Conservation (phyloP, 2,797 vertebrate genomes). For the Cottoperca gobio region DNA sequence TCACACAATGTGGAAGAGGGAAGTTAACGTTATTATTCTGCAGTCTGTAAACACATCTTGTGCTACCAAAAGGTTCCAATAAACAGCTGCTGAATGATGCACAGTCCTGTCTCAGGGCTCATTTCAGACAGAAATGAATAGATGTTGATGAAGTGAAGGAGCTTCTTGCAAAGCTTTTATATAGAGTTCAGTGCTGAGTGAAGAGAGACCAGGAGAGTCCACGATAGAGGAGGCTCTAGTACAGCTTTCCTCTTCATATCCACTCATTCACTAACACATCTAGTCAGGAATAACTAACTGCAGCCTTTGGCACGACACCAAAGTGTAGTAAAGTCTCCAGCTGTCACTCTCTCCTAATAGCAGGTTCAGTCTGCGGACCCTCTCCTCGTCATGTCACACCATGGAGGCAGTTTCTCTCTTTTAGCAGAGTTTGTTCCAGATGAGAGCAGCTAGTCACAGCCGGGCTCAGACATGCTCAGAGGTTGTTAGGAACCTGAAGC, state of each 20-base stretch:
- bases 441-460: slow-evolving; percentile 61
- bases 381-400: slow-evolving; percentile 25
- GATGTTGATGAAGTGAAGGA: no score
- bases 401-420: slow-evolving; percentile 16
- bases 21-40: not conserved
- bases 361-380: slow-evolving; percentile 30
- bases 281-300: not conserved
- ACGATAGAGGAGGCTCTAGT: not conserved
- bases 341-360: slow-evolving; percentile 17
- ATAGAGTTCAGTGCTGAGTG: no score
- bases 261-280: not conserved
- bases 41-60: not conserved
- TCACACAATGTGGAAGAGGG: not conserved
- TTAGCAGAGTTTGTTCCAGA: slow-evolving; percentile 48
- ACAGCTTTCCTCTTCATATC: not conserved
- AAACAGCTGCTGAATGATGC: no score
- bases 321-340: not conserved
- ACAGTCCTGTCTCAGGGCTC: no score
- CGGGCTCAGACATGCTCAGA: slow-evolving; percentile 43
- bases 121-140: no score
- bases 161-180: no score
- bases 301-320: not conserved
- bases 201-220: not conserved
- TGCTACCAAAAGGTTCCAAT: no score
- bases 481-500: slow-evolving; percentile 53